Conservation (phyloP, 2,888 invertebrate genomes). For the Luperina nickerlii region DNA sequence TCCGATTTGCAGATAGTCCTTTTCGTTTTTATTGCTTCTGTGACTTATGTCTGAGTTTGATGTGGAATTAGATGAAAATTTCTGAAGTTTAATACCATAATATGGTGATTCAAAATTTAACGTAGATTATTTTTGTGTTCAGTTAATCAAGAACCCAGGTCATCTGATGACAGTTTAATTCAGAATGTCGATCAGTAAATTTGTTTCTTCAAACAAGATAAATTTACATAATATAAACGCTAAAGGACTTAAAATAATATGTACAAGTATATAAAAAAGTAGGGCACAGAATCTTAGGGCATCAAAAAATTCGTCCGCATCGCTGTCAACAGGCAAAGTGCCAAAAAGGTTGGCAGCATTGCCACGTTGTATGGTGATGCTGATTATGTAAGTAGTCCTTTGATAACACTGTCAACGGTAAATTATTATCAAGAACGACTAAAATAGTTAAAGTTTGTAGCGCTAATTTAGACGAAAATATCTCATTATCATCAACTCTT, state of each 20-base stretch:
- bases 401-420: background rate
- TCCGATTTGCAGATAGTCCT: slow-evolving; percentile 72
- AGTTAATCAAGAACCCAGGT: background rate
- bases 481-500: slow-evolving; percentile 4
- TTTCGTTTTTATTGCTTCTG: slow-evolving; percentile 64
- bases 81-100: slow-evolving; percentile 21
- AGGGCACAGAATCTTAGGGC: too few species aligned
- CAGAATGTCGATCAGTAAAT: background rate
- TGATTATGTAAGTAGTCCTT: background rate
- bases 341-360: too few species aligned
- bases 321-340: too few species aligned
- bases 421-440: background rate
- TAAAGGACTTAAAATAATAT: too few species aligned
- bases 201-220: too few species aligned
- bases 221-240: too few species aligned
- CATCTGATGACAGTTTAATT: slow-evolving; percentile 10
- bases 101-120: background rate
- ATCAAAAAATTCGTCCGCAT: too few species aligned
- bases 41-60: slow-evolving; percentile 53
- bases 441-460: background rate
- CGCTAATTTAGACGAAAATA: background rate
- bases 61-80: slow-evolving; percentile 37
- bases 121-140: background rate
- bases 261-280: too few species aligned
- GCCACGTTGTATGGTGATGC: too few species aligned